Percentiles rank a stretch among this genome's conserved stretches.
These are phyloP conservation scores for Crotalus horridus DNA, from an alignment of 2,113 vertebrate genomes.

Conservation along the genomic window DNA sequence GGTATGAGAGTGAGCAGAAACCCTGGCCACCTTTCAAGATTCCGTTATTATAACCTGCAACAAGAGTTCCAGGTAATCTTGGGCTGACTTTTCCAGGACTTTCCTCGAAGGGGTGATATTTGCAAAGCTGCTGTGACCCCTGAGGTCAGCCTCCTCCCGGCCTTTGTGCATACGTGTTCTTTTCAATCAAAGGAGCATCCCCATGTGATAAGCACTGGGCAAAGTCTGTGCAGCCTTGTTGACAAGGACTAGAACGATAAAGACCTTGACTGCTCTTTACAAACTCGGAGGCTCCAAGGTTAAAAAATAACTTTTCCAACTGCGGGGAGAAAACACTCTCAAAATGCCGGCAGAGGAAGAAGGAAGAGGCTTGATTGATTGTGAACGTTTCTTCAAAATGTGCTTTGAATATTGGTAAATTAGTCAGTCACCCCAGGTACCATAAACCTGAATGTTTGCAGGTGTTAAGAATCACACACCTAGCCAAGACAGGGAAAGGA, in stretches of 20 bases:
- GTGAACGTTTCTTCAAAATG: neutral
- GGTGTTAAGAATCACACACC: neutral
- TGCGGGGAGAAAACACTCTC: neutral
- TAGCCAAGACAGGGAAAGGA: neutral
- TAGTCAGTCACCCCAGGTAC: neutral
- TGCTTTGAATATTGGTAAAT: neutral
- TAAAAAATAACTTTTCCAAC: neutral
- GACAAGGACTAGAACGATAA: neutral
- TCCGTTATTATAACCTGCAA: neutral
- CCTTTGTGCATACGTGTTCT: neutral
- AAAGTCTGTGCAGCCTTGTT: neutral
- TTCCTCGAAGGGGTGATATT: neutral
- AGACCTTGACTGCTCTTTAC: neutral
- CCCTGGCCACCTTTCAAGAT: neutral
- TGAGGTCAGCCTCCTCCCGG: neutral
- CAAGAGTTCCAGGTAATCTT: neutral
- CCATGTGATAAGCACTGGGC: neutral
- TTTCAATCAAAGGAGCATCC: neutral
- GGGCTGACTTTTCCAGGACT: neutral
- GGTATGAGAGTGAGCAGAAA: neutral
- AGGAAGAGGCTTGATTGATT: neutral
- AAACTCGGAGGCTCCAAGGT: neutral
- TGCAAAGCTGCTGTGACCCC: neutral
- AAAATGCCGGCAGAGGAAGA: neutral
- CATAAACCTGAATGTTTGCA: fast-evolving